Percentiles rank a stretch among this genome's conserved stretches.
Evolutionary conservation across 2,888 invertebrate species (phyloP).

Genomic region (Drosophila seclusa): DNA sequence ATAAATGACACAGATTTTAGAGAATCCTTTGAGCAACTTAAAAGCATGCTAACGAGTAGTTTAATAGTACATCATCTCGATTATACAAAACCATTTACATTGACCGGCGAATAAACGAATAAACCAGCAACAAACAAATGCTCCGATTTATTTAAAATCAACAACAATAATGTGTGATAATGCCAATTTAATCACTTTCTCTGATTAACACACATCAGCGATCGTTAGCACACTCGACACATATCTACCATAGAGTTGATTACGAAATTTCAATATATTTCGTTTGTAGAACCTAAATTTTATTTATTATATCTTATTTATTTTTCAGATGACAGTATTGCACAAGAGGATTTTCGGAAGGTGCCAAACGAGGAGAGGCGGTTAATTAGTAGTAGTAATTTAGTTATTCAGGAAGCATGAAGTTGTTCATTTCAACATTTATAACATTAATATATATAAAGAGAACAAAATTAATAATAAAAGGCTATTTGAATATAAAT

Average conservation of each 20-base stretch:
- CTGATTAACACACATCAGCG: not conserved
- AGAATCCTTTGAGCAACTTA: not conserved
- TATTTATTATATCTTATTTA: slow-evolving; percentile 16
- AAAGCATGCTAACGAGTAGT: not conserved
- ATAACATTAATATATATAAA: slow-evolving; percentile 6
- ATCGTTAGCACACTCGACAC: not conserved
- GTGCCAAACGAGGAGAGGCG: slow-evolving; percentile 41
- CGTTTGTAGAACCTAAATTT: slow-evolving; percentile 2
- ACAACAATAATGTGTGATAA: not conserved
- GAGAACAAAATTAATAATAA: not conserved
- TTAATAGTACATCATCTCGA: not conserved
- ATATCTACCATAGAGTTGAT: not conserved
- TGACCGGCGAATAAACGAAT: not conserved
- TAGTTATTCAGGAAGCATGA: slow-evolving; percentile 31
- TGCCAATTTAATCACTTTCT: not conserved
- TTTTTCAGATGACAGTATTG: slow-evolving; percentile 61
- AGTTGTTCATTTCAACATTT: slow-evolving; percentile 14
- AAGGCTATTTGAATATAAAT: not conserved
- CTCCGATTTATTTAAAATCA: not conserved
- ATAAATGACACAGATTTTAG: not conserved
- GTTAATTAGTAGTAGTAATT: slow-evolving; percentile 24
- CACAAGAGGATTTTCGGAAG: slow-evolving; percentile 57
- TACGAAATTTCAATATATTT: not conserved
- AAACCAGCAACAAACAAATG: not conserved
- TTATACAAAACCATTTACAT: not conserved